These are phyloP conservation scores for Panagrolaimus sp. DNA, from an alignment of 1,140 invertebrate species.

Conservation along the genomic window DNA sequence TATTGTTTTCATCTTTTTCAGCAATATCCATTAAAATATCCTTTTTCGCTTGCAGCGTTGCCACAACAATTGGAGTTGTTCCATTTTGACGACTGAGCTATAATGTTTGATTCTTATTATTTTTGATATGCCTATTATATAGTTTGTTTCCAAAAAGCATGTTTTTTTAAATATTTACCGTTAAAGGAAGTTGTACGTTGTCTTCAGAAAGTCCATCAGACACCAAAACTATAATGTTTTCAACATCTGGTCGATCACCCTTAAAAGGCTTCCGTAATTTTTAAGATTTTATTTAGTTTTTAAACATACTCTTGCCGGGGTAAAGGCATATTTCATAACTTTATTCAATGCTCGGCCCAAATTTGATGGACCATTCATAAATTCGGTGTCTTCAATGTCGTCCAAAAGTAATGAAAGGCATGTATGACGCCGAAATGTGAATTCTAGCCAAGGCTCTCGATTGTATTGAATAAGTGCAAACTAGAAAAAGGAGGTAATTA, in stretches of 20 bases:
- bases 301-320: constrained; percentile 39
- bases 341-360: constrained; percentile 50
- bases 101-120: constrained; percentile 19
- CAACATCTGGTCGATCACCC: constrained; percentile 50
- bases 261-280: constrained; percentile 24
- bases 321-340: constrained; percentile 52
- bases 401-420: constrained; percentile 46
- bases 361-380: constrained; percentile 51
- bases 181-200: constrained; percentile 39
- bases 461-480: constrained; percentile 52
- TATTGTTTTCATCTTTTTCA: constrained; percentile 30
- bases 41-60: constrained; percentile 43
- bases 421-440: constrained; percentile 50
- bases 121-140: background rate
- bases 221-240: constrained; percentile 46
- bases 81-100: constrained; percentile 33
- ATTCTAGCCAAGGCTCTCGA: constrained; percentile 49
- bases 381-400: constrained; percentile 47
- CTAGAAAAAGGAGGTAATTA: constrained; percentile 26
- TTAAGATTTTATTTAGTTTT: background rate
- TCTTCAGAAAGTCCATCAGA: constrained; percentile 47
- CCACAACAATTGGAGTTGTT: constrained; percentile 46
- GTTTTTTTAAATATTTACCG: constrained; percentile 25
- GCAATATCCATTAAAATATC: constrained; percentile 38
- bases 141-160: background rate